These are phyloP conservation scores for Alfaro cultratus DNA, from an alignment of 2,797 vertebrate genomes.

Conservation along the genomic window DNA sequence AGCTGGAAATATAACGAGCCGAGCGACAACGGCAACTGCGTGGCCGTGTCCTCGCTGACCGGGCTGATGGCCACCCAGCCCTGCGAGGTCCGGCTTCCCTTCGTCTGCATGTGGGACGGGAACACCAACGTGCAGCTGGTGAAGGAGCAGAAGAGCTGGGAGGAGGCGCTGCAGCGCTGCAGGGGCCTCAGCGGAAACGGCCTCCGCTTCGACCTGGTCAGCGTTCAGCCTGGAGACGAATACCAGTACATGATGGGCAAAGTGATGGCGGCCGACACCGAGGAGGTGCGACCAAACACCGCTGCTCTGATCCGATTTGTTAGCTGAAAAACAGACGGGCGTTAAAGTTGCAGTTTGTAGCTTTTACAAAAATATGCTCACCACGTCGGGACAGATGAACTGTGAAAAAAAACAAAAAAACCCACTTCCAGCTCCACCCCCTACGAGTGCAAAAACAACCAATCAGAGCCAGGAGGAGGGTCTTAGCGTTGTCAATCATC, in stretches of 20 bases:
- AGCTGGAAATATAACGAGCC: neutral
- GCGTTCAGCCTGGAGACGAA: slow-evolving; percentile 45
- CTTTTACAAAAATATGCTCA: no score
- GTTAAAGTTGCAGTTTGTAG: neutral
- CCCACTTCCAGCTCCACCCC: no score
- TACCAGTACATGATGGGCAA: fast-evolving
- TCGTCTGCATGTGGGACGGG: slow-evolving; percentile 5
- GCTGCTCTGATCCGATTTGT: neutral
- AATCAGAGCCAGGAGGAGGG: no score
- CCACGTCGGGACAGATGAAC: no score
- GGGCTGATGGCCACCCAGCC: slow-evolving; percentile 6
- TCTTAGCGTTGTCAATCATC: no score
- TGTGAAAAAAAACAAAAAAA: no score
- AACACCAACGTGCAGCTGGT: slow-evolving; percentile 49
- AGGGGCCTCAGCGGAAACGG: neutral
- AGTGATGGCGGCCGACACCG: slow-evolving; percentile 15
- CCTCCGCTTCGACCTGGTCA: slow-evolving; percentile 37
- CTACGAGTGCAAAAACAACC: no score
- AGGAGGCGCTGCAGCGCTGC: slow-evolving; percentile 58
- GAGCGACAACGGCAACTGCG: neutral
- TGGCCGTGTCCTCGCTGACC: neutral
- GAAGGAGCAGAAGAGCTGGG: slow-evolving; percentile 61
- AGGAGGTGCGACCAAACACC: slow-evolving; percentile 45
- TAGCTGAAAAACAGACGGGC: neutral
- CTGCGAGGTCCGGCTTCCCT: slow-evolving; percentile 30